Evolutionary conservation across 2,888 invertebrate genomes (phyloP), one percentile per base, ranked within the genome.

Genomic region (Synergus itoensis): DNA sequence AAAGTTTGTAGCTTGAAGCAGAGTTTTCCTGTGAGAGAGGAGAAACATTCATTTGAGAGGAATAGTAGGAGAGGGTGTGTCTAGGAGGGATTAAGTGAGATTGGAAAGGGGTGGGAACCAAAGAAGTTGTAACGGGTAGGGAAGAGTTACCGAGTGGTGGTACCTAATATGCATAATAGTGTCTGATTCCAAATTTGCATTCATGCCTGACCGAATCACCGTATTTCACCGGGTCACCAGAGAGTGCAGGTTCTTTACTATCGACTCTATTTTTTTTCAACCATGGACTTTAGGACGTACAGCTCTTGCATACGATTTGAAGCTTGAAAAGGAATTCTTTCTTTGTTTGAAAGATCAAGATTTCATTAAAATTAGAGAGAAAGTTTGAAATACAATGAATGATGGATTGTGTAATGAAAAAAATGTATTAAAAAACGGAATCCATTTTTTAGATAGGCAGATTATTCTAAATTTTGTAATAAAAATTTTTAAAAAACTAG

Each of bases 81-180:
- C 21, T 21, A 76, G 77, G 43, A 76, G 63, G 73, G 45, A 69
- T 67, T 57, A 78, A 45, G 53, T 57, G 60, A 78, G 77, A 80
- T 79, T 79, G 82, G 75, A 82, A 81, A 84, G 80, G 77, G 81
- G 80, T 78, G 84, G 85, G 84, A 84, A 84, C 86, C 84, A 79
- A 86, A 88, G 86, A 88, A 87, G 85, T 88, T 87, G 86, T 83
- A 84, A 81, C 83, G 53, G 69, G 16, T 45, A 36, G 69, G 45
- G 48, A 69, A 69, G 69, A 86, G 82, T 85, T 86, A 85, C 86
- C 65, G 86, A 81, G 79, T 82, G 79, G 77, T 79, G 81, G 81
- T 84, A 84, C 81, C 87, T 87, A 86, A 88, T 88, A 88, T 88
- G 86, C 88, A 88, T 89, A 89, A 87, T 88, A 86, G 86, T 86